Conservation (phyloP, 92 coral and sea anemone species). For the Blastomussa wellsi region DNA sequence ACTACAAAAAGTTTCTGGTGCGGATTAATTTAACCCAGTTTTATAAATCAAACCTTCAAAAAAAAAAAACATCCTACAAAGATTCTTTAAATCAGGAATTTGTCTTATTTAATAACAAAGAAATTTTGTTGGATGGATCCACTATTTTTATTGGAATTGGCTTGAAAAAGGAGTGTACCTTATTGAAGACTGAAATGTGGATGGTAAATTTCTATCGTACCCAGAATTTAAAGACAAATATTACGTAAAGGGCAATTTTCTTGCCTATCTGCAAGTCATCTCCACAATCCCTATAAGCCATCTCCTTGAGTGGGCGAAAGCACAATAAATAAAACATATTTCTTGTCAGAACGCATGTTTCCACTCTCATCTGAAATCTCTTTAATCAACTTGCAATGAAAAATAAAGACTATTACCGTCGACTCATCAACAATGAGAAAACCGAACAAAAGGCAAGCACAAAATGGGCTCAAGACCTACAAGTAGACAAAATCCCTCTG, state of each 20-base stretch:
- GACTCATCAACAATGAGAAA: too few relatives aligned
- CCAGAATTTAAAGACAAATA: background rate
- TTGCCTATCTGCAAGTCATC: background rate
- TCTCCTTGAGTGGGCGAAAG: too few relatives aligned
- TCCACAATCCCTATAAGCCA: background rate
- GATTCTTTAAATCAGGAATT: background rate
- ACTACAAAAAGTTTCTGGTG: background rate
- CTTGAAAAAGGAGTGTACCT: background rate
- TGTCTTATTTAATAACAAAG: constrained; percentile 7
- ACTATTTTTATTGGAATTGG: background rate
- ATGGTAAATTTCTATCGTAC: background rate
- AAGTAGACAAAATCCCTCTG: too few relatives aligned
- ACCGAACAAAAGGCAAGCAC: too few relatives aligned
- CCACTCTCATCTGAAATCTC: too few relatives aligned
- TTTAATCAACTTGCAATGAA: too few relatives aligned
- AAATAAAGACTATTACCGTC: too few relatives aligned
- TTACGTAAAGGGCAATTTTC: background rate
- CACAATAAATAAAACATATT: too few relatives aligned
- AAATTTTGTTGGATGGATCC: background rate
- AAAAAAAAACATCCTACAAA: too few relatives aligned
- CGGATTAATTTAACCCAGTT: background rate
- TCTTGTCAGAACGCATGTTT: too few relatives aligned
- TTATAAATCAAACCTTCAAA: too few relatives aligned
- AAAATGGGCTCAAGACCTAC: too few relatives aligned
- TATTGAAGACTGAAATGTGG: background rate